Evolutionary conservation across 2,888 invertebrate species (phyloP), one percentile per base, ranked within the genome.

Genomic region (Melanostoma scalare): DNA sequence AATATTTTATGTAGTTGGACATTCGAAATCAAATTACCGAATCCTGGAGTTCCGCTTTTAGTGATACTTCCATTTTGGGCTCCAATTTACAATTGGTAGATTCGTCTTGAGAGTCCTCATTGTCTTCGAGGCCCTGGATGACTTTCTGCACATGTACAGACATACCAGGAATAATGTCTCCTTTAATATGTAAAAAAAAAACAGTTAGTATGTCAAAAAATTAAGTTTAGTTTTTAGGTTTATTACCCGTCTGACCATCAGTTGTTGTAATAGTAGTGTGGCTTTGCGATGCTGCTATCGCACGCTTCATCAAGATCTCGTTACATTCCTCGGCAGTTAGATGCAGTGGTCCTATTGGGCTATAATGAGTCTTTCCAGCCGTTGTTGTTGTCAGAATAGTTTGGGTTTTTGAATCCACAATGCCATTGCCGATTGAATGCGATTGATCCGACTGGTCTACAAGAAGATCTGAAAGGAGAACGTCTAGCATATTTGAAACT

Each of bases 301-400:
- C 95, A 85, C 95, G 92, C 89, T 95, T 95, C 94, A 95, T 94
- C 86, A 95, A 91, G 85, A 95, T 95, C 91, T 95, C 95, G 90
- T 95, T 95, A 92, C 95, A 95, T 92, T 95, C 95, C 89, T 95
- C 95, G 1, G 94, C 94, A 0, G 95, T 95, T 20, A 95, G 91
- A 88, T 95, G 95, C 85, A 95, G 92, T 5, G 95, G 95, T 55
- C 95, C 95, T 67, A 95, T 92, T 3, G 95, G 94, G 82, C 95
- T 94, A 89, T 95, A 95, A 86, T 94, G 94, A 85, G 91, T 91
- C 85, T 91, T 91, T 33, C 87, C 87, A 69, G 89, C 88, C 61
- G 89, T 87, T 40, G 89, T 88, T 77, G 91, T 86, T 67, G 90
- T 90, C 79, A 92, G 87, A 85, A 91, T 90, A 30, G 91, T 91